phyloP scores from a whole-genome alignment of 2,888 invertebrate species.

The Erebia epiphron region DNA sequence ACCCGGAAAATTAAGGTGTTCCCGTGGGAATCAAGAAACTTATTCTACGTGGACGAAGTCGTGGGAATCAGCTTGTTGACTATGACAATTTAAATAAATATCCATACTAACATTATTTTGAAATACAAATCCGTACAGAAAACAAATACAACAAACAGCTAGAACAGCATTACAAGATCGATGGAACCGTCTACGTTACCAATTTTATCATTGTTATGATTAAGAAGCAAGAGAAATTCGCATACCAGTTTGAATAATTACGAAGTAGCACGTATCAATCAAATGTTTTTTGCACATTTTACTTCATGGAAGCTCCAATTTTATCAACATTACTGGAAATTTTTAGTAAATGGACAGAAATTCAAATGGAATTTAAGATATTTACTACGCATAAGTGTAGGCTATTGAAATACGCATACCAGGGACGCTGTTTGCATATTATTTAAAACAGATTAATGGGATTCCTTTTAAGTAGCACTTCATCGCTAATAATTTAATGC shows the following conservation, averaged over 20 bases:
- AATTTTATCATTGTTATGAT: no score
- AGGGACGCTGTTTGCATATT: conserved; percentile 14
- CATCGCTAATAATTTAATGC: no score
- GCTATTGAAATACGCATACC: background rate
- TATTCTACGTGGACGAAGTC: no score
- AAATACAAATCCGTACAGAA: no score
- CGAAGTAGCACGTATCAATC: background rate
- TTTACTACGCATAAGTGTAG: background rate
- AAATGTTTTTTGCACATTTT: background rate
- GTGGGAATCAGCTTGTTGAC: no score
- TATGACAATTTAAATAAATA: no score
- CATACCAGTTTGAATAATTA: background rate
- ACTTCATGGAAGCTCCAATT: background rate
- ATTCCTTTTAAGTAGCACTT: background rate
- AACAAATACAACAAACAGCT: no score
- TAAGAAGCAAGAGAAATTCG: background rate
- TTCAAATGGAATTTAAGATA: conserved; percentile 8
- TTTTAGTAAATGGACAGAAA: background rate
- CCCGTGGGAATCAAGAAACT: no score
- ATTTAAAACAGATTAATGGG: conserved; percentile 7
- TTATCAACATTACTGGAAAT: background rate
- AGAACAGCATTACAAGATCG: no score
- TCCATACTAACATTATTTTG: no score
- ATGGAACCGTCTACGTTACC: no score
- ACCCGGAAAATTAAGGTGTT: no score